Percentiles rank a stretch among this genome's conserved stretches.
Conservation (phyloP, 2,113 vertebrate species). For the Chamaea fasciata region DNA sequence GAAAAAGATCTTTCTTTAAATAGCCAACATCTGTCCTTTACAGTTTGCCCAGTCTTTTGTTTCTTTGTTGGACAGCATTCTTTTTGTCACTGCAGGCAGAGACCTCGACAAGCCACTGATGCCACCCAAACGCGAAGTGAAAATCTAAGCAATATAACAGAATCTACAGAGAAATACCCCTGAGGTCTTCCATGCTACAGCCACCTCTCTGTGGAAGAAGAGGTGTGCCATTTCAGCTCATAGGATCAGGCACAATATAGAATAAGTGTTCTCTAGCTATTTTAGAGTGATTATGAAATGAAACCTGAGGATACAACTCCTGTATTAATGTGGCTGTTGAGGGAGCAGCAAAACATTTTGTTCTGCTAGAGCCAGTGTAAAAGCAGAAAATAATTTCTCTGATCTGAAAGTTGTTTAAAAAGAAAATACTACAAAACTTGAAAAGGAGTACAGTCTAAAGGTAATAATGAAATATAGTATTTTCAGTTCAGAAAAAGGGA, state of each 20-base stretch:
- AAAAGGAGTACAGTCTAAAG: not conserved
- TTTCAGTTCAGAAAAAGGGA: not conserved
- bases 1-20: not conserved
- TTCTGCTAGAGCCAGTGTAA: not conserved
- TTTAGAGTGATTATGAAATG: not conserved
- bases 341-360: not conserved
- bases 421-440: not conserved
- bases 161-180: not conserved
- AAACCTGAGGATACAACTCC: not conserved
- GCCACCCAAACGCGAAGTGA: not conserved
- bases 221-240: not conserved
- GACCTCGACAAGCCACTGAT: accelerated
- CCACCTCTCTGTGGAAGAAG: not conserved
- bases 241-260: not conserved
- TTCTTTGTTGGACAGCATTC: not conserved
- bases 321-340: not conserved
- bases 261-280: not conserved
- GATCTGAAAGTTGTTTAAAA: not conserved
- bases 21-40: not conserved
- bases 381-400: not conserved
- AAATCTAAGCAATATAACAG: not conserved
- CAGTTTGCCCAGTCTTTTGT: not conserved
- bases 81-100: not conserved
- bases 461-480: not conserved
- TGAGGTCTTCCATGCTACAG: not conserved